These are phyloP conservation scores for Cryptus viduatorius DNA, from an alignment of 2,888 invertebrate species.

Conservation along the genomic window DNA sequence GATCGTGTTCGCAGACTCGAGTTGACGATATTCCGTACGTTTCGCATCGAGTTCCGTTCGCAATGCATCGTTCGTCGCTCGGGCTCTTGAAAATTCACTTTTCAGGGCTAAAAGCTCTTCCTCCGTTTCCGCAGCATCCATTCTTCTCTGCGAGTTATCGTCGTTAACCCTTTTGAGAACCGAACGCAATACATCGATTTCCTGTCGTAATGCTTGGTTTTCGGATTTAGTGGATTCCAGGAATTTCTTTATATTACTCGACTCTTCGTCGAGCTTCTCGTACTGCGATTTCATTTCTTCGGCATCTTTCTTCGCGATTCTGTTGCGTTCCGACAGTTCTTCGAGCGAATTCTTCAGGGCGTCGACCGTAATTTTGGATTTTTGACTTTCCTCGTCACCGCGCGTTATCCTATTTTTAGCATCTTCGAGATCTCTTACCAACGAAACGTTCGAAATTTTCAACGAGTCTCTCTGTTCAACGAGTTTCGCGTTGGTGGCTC, in stretches of 20 bases:
- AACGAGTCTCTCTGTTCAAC: conserved; percentile 13
- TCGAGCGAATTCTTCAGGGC: conserved; percentile 48
- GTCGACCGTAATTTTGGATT: conserved; percentile 35
- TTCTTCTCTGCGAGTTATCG: conserved; percentile 44
- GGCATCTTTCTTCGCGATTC: conserved; percentile 39
- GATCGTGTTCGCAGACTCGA: conserved; percentile 71
- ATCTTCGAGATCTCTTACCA: conserved; percentile 41
- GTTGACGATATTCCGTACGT: conserved; percentile 60
- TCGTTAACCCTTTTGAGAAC: conserved; percentile 51
- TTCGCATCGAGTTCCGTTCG: conserved; percentile 65
- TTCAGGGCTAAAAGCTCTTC: conserved; percentile 73
- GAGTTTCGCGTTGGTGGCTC: conserved; percentile 14
- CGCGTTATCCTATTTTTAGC: conserved; percentile 29
- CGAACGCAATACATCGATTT: conserved; percentile 60
- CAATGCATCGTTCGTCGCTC: conserved; percentile 68
- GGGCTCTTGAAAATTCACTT: conserved; percentile 70
- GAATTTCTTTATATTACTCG: conserved; percentile 20
- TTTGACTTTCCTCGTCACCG: conserved; percentile 16
- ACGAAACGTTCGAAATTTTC: conserved; percentile 35
- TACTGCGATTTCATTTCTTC: conserved; percentile 44
- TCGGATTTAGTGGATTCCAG: conserved; percentile 52
- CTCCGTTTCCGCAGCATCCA: conserved; percentile 51
- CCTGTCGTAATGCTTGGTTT: conserved; percentile 60
- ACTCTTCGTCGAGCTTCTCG: conserved; percentile 27
- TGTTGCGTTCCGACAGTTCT: conserved; percentile 55